phyloP scores from a whole-genome alignment of 2,888 invertebrate species.

The Thysanoteuthis rhombus region DNA sequence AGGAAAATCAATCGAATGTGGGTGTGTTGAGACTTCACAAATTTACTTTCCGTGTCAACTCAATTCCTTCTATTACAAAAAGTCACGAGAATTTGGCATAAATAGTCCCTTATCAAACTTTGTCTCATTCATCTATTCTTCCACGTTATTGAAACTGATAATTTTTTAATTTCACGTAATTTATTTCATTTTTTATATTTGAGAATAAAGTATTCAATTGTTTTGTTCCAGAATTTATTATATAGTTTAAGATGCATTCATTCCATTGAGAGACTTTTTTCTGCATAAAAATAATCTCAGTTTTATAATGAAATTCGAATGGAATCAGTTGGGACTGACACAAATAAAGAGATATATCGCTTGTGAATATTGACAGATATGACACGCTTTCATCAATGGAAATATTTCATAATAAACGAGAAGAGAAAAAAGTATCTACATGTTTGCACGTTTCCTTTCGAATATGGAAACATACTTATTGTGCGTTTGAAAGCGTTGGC shows the following conservation, averaged over 20 bases:
- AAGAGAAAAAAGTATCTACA: not conserved
- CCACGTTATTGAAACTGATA: too few species aligned
- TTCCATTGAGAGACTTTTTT: too few species aligned
- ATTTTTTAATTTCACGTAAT: too few species aligned
- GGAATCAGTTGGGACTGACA: too few species aligned
- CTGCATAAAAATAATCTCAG: too few species aligned
- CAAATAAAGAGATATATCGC: too few species aligned
- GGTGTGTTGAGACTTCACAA: not conserved
- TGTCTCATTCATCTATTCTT: too few species aligned
- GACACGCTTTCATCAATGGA: not conserved
- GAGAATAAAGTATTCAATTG: too few species aligned
- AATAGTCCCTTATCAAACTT: not conserved
- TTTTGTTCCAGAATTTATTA: too few species aligned
- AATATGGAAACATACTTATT: not conserved
- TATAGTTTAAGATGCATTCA: too few species aligned
- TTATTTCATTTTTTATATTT: too few species aligned
- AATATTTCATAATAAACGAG: not conserved
- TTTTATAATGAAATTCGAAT: too few species aligned
- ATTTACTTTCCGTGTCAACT: not conserved
- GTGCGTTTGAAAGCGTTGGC: not conserved
- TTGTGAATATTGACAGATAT: not conserved
- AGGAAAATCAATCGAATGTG: not conserved
- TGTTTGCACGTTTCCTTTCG: not conserved
- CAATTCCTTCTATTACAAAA: not conserved
- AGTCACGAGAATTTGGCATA: not conserved